Conservation (phyloP, 2,888 invertebrate genomes). For the Fragum whitleyi region DNA sequence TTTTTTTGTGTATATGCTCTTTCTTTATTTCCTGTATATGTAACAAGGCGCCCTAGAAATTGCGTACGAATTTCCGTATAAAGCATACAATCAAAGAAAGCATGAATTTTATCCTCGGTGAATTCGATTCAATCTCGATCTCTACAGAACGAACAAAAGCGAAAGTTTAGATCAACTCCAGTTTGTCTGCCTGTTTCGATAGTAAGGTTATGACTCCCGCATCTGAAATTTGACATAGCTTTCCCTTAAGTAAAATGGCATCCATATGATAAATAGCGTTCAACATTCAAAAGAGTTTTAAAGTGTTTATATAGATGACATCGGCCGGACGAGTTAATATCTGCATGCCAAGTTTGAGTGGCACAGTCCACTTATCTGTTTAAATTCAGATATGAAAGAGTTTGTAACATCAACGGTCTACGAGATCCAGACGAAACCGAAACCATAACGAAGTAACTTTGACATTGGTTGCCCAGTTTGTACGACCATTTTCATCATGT, state of each 20-base stretch:
- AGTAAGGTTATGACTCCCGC: not conserved
- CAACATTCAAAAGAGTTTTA: not conserved
- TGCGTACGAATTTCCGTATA: no score
- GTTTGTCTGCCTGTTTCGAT: no score
- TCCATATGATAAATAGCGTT: not conserved
- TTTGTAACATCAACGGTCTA: not conserved
- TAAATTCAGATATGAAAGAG: not conserved
- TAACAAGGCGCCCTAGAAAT: no score
- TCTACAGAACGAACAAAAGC: constrained; percentile 22
- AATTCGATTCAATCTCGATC: not conserved
- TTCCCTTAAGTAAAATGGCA: not conserved
- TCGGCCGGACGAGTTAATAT: not conserved
- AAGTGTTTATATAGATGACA: not conserved
- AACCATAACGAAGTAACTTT: constrained; percentile 6
- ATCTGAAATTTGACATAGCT: not conserved
- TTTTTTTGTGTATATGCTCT: no score
- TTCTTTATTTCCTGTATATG: no score
- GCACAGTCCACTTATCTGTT: not conserved
- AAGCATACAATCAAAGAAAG: no score
- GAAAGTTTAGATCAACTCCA: not conserved
- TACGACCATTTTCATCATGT: no score
- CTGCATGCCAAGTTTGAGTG: not conserved
- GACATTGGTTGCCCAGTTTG: no score
- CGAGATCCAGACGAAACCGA: not conserved
- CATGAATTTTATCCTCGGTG: constrained; percentile 24